A percentile compares a stretch with the other conserved stretches of the same genome.
phyloP scores from a whole-genome alignment of 2,113 vertebrate genomes.

The Panthera tigris region DNA sequence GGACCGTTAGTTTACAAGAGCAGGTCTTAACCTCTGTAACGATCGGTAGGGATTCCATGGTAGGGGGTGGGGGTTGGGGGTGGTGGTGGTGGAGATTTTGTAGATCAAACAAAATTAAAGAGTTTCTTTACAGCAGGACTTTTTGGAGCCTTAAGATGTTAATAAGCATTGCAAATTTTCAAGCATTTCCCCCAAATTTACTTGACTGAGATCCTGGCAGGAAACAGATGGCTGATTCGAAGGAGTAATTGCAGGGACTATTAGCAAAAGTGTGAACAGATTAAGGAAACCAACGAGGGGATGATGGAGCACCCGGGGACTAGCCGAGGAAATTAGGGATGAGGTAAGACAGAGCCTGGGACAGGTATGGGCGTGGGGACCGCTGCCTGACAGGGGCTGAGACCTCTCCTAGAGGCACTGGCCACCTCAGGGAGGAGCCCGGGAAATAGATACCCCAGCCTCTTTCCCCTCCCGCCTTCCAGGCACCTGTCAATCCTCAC shows the following conservation, averaged over 20 bases:
- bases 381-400: neutral
- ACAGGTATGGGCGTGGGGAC: neutral
- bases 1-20: neutral
- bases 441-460: rapidly evolving
- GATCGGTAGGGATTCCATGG: neutral
- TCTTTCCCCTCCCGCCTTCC: neutral
- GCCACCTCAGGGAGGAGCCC: neutral
- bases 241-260: conserved; percentile 60
- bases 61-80: neutral
- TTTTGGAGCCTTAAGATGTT: conserved; percentile 61
- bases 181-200: conserved; percentile 61
- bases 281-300: conserved; percentile 60
- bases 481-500: neutral
- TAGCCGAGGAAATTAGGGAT: neutral
- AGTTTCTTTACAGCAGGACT: conserved; percentile 59
- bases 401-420: rapidly evolving
- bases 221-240: conserved; percentile 70
- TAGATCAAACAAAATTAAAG: conserved; percentile 58
- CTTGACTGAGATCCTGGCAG: conserved; percentile 70
- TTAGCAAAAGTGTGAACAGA: conserved; percentile 63
- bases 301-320: neutral
- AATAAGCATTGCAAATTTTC: conserved; percentile 68
- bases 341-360: neutral
- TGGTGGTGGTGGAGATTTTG: neutral
- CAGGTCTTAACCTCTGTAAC: neutral